Base-by-base conservation (phyloP, 2,888 invertebrate genomes). In the Pyrgus malvae region DNA sequence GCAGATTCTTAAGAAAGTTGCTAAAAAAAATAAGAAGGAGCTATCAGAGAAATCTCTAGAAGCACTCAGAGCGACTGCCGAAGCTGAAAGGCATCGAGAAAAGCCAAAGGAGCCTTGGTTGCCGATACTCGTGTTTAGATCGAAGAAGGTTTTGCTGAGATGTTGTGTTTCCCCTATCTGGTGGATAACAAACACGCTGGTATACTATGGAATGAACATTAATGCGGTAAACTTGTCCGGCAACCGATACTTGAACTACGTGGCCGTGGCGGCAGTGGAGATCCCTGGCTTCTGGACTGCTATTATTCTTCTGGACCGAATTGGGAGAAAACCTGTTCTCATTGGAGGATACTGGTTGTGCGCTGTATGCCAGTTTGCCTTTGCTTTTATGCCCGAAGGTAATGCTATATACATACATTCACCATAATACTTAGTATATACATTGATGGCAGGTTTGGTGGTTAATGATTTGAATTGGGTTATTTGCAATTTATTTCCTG, bases 281-380 rank as follows among this genome's bases (percentile, higher is more conserved):
- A 93, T 95, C 56, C 95, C 95, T 0, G 95, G 94, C 0, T 94
- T 93, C 70, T 86, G 94, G 71, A 73, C 93, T 11, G 93, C 94
- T 0, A 92, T 92, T 54, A 72, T 93, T 14, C 77, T 94, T 35
- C 85, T 95, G 69, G 93, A 94, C 67, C 86, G 90, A 48, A 72
- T 93, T 7, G 94, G 94, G 0, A 83, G 94, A 56, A 92, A 93
- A 64, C 90, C 91, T 2, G 93, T 94, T 0, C 81, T 94, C 7
- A 91, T 92, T 44, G 80, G 82, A 4, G 91, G 92, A 0, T 93
- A 94, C 75, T 72, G 93, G 60, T 57, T 93, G 2, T 94, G 94
- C 63, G 94, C 92, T 3, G 69, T 80, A 0, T 92, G 93, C 56
- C 94, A 94, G 69, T 83, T 93, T 33, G 79, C 79, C 0, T 93